Percentiles rank a stretch among this genome's conserved stretches.
Conservation (phyloP, 2,797 vertebrate species). For the Myiotriccus ornatus region DNA sequence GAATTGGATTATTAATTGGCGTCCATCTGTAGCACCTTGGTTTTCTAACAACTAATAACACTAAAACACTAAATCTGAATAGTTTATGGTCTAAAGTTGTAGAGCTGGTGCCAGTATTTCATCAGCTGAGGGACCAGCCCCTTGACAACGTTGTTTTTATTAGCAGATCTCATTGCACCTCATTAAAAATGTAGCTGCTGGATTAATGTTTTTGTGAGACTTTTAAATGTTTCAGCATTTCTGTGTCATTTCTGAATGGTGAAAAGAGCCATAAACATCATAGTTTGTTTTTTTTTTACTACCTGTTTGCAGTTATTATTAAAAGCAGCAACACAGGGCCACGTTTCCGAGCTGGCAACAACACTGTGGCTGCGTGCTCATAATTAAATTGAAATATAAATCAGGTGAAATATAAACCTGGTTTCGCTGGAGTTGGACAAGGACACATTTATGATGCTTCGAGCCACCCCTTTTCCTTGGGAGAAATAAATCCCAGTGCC, state of each 20-base stretch:
- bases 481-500: not conserved
- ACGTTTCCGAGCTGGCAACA: fast-evolving
- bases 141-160: not conserved
- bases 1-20: not conserved
- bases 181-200: not conserved
- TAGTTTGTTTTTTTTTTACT: not conserved
- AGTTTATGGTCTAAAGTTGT: not conserved
- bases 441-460: fast-evolving
- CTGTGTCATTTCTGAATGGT: not conserved
- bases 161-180: not conserved
- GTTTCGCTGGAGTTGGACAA: not conserved
- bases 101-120: not conserved
- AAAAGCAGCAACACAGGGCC: not conserved
- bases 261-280: not conserved
- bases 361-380: not conserved
- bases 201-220: not conserved
- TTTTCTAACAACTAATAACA: not conserved
- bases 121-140: not conserved
- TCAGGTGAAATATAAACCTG: not conserved
- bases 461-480: not conserved
- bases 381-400: not conserved
- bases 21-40: not conserved
- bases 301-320: not conserved
- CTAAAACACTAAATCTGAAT: not conserved
- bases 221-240: not conserved